phyloP scores from a whole-genome alignment of 2,797 vertebrate genomes.

The Mionectes olivaceus region DNA sequence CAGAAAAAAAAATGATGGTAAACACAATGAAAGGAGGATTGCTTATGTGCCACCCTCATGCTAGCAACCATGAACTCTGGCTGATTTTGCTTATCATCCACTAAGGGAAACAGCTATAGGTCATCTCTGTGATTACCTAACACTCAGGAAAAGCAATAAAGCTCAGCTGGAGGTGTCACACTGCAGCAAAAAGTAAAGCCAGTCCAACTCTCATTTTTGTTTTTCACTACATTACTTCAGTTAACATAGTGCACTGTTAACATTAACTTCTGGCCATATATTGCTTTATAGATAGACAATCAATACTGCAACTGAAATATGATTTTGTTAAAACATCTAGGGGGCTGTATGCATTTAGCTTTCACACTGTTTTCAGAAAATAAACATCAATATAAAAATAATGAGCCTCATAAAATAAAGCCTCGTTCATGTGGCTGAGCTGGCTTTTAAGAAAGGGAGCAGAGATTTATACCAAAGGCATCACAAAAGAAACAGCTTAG shows the following conservation, averaged over 20 bases:
- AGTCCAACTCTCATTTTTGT: slow-evolving; percentile 52
- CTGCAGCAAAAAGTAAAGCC: slow-evolving; percentile 50
- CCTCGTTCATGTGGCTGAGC: slow-evolving; percentile 67
- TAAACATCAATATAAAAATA: slow-evolving; percentile 79
- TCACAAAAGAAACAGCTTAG: slow-evolving; percentile 67
- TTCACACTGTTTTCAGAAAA: slow-evolving; percentile 77
- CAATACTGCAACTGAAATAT: slow-evolving; percentile 77
- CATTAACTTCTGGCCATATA: slow-evolving; percentile 74
- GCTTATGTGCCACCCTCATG: slow-evolving; percentile 42
- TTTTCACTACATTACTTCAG: slow-evolving; percentile 70
- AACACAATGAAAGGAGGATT: slow-evolving; percentile 23
- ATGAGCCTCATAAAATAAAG: slow-evolving; percentile 76
- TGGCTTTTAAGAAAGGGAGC: slow-evolving; percentile 70
- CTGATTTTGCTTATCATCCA: slow-evolving; percentile 66
- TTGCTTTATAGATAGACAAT: slow-evolving; percentile 75
- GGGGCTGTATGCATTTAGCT: slow-evolving; percentile 77
- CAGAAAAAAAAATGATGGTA: not conserved
- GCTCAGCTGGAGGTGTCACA: slow-evolving; percentile 60
- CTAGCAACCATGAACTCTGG: slow-evolving; percentile 39
- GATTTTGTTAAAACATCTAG: slow-evolving; percentile 75
- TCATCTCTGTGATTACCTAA: slow-evolving; percentile 65
- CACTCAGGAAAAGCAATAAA: slow-evolving; percentile 56
- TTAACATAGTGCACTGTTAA: slow-evolving; percentile 74
- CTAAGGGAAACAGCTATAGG: slow-evolving; percentile 53
- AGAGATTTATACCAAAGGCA: slow-evolving; percentile 69